Evolutionary conservation across 2,797 vertebrate species (phyloP), one percentile per base, ranked within the genome.

Genomic region (Carapus acus): DNA sequence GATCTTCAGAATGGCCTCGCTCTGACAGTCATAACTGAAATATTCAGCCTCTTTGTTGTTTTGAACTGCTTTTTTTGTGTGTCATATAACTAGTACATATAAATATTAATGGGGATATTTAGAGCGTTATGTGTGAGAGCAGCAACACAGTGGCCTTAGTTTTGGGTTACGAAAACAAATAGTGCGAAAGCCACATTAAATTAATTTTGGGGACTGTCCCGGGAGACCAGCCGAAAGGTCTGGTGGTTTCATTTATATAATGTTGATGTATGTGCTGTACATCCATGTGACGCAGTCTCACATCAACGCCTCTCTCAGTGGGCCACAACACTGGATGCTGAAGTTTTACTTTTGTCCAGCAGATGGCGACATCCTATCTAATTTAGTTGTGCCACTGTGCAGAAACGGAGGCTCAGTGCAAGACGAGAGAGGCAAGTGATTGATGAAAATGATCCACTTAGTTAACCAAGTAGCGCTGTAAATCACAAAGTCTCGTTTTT

Each of bases 81-180:
- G 78, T 79, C 78, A 76, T 76, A 60, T 64, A 78, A 81, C 70
- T 79, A 62, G 77, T 53, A 50, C 82, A 69, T 51, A 75, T 81
- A 43, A 69, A 84, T 81, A 84, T 82, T 76, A 64, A 81, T 78
- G 44, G 34, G 29, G 46, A 46, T 43, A 67, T 41, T 75, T 44
- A 62, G 60, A 76, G 70, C 55, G 66, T 58, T 13, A 23, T 56
- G 43, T 51, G 49, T 42, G 51, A 46, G 42, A 44, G 40, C 43
- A 43, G 46, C 43, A n/a, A 49, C 13, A 23, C 58, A 69, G 53
- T 22, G 33, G 33, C 36, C 49, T 16, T 37, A 31, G 36, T 31
- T 49, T 6, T 20, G 3, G n/a, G 12, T 20, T 36, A 9, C 2
- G 12, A 16, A 33, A 23, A 38, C 21, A 37, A 18, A 9, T 8